Base-by-base conservation (phyloP, 2,888 invertebrate species). In the Cosmopolites sordidus region DNA sequence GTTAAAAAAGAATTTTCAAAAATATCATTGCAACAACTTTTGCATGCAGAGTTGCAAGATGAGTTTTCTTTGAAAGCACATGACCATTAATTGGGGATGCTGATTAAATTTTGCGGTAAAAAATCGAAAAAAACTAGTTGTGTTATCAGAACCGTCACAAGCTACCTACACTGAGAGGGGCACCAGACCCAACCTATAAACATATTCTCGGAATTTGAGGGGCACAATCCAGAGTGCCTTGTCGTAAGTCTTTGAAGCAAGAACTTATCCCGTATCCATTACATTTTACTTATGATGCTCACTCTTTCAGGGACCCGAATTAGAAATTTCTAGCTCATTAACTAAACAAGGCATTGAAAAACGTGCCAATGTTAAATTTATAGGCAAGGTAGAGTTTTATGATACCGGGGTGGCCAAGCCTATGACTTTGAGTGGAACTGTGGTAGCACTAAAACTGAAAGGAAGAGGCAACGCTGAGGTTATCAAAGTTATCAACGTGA, bases 351-450 rank as follows among this genome's bases (percentile, higher is more conserved):
- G 73, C 41, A 67, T 83, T 62, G 82, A 83, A 63, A 84, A 84
- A 74, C 78, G 77, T 64, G 79, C 83, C 5, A 79, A 79, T 66
- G 78, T 84, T 33, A 79, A 75, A 57, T 79, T 82, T 27, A 77
- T 81, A 33, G 83, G 83, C 68, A 84, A 84, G 76, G 80, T 84
- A 4, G 84, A 84, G 67, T 84, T 82, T 79, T 84, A 81, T 63
- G 83, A 83, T 67, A 80, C 81, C 48, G 80, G 81, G 14, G 81
- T 80, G 18, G 78, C 78, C 3, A 81, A 82, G 66, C 72, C 81
- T 18, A 76, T 80, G 57, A 79, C 81, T 17, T 76, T 84, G 11
- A 78, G 76, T 48, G 84, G 84, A 41, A 70, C 78, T 2, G 83
- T 81, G 18, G 73, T 83, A 12, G 73, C 80, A 29, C 73, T 77